Evolutionary conservation across 2,113 vertebrate genomes (phyloP), one percentile per base, ranked within the genome.

Genomic region (Plestiodon gilberti): DNA sequence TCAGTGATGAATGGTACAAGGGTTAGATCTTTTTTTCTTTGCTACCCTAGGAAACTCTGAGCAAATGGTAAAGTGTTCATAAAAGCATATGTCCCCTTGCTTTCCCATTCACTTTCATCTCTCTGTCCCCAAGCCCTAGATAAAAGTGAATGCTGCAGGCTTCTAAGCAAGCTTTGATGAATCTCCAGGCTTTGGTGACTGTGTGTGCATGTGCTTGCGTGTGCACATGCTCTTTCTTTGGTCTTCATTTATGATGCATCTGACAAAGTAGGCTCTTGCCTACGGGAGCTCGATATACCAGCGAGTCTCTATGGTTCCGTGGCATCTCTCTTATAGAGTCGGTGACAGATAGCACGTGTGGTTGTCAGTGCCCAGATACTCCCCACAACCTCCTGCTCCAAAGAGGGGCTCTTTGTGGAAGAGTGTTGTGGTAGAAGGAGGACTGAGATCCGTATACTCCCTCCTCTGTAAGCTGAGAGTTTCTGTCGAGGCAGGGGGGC

Each of bases 121-220:
- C 70, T 17, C 15, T 75, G 61, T 81, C 78, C 85, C 70, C 59
- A 81, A 87, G 71, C 55, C 78, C 75, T 65, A 75, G 70, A 87
- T 87, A 81, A 87, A 87, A 81, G 78, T 75, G 85, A 87, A 81
- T 81, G 85, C 85, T 81, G 78, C 64, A 81, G 85, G 85, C 78
- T 75, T 70, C 74, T 87, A 71, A 87, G n/a, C 38, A 30, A 85
- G 77, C 83, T 85, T 85, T 78, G 74, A 85, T 85, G 83, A 78
- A 33, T 85, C 74, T 48, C 40, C 30, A 64, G 59, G 22, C 74
- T 6, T 65, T 67, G 73, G 61, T 62, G 82, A 43, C 11, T 64
- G 38, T 35, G 33, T 80, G 43, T 57, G 35, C 8, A 48, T 14
- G 55, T 57, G 55, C 55, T 55, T 55, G 55, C 55, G 55, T 57